These are phyloP conservation scores for Eurypyga helias DNA, from an alignment of 2,113 vertebrate genomes.

Conservation along the genomic window DNA sequence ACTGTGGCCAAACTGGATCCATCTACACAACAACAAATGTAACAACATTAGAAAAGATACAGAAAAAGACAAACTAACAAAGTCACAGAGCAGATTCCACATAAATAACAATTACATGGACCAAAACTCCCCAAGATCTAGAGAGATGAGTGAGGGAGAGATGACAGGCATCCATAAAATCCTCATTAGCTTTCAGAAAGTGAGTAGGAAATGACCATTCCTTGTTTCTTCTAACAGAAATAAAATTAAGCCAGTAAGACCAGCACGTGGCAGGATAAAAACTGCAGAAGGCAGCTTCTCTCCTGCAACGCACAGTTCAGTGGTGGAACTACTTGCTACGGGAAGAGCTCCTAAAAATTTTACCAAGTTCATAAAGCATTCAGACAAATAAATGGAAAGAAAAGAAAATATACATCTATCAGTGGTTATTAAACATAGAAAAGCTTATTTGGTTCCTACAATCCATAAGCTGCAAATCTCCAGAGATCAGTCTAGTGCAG, in stretches of 20 bases:
- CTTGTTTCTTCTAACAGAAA: constrained; percentile 22
- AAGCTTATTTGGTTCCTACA: neutral
- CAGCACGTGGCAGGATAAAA: neutral
- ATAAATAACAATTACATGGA: neutral
- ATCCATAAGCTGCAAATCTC: neutral
- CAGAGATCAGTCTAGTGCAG: neutral
- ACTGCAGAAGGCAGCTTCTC: neutral
- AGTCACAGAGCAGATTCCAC: neutral
- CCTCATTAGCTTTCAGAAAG: constrained; percentile 11
- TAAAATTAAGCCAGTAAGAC: neutral
- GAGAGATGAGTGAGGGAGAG: neutral
- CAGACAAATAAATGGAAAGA: neutral
- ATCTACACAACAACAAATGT: neutral
- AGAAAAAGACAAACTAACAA: neutral
- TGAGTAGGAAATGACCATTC: neutral
- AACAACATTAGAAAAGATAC: neutral
- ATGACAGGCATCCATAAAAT: neutral
- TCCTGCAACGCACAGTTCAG: neutral
- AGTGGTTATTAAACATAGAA: constrained; percentile 1
- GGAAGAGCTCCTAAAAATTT: neutral
- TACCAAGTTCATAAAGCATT: neutral
- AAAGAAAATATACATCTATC: neutral
- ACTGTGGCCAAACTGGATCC: neutral
- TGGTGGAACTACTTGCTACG: neutral
- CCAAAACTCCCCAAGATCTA: neutral